Evolutionary conservation across 2,113 vertebrate species (phyloP).

Genomic region (Pteruthius melanotis): DNA sequence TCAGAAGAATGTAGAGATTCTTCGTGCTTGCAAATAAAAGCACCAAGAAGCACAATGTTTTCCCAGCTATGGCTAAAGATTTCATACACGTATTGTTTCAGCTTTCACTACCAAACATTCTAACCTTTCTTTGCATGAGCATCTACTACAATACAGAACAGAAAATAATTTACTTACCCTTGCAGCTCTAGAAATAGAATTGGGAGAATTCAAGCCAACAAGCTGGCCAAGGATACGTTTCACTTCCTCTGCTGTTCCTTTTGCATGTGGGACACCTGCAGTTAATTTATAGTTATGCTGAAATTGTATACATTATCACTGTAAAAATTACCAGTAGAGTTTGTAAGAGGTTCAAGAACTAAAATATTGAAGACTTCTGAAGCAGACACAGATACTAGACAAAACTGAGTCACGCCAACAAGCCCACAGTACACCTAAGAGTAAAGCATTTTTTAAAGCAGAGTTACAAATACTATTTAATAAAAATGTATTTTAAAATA

Average conservation of each 20-base stretch:
- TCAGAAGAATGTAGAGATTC: neutral
- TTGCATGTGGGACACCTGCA: conserved; percentile 56
- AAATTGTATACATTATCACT: neutral
- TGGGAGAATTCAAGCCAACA: conserved; percentile 90
- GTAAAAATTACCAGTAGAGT: neutral
- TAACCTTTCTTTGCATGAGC: neutral
- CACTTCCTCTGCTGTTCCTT: conserved; percentile 79
- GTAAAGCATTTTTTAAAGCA: neutral
- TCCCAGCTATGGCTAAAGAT: neutral
- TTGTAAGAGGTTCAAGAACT: neutral
- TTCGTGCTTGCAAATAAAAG: neutral
- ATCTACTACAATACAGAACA: rapidly evolving
- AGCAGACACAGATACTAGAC: neutral
- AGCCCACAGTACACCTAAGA: neutral
- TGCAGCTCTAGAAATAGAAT: conserved; percentile 90
- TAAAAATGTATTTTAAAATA: neutral
- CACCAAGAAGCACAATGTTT: neutral
- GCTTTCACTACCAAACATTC: neutral
- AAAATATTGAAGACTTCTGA: neutral
- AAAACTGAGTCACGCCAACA: neutral
- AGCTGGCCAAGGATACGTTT: conserved; percentile 89
- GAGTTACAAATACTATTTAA: neutral
- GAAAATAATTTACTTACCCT: conserved; percentile 75
- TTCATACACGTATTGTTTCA: neutral
- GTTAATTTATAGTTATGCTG: neutral